Conservation (phyloP, 23 tunicate species). For the Oikopleura vanhoeffeni region DNA sequence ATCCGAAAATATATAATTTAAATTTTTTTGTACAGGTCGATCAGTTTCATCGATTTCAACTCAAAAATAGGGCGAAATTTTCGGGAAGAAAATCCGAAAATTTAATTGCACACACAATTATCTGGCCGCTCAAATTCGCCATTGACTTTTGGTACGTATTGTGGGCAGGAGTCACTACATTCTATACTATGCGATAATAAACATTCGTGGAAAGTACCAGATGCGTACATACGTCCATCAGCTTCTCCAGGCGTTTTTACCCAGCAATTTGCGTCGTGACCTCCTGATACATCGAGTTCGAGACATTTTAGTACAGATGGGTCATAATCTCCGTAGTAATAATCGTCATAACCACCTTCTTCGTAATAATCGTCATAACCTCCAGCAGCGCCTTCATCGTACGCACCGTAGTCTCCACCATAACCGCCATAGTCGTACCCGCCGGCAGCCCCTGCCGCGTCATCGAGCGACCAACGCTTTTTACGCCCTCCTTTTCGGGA, state of each 20-base stretch:
- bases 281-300: neutral
- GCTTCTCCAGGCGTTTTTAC: slow-evolving; percentile 76
- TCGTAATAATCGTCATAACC: neutral
- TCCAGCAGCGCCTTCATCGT: neutral
- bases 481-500: neutral
- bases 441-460: neutral
- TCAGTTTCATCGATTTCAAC: no score
- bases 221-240: slow-evolving; percentile 63
- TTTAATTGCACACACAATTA: slow-evolving; percentile 34
- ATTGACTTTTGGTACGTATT: slow-evolving; percentile 50
- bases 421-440: neutral
- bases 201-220: slow-evolving; percentile 84
- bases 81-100: no score
- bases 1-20: no score
- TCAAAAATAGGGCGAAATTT: no score
- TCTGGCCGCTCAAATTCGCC: slow-evolving; percentile 63
- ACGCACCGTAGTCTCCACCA: neutral
- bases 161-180: slow-evolving; percentile 73
- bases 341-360: neutral
- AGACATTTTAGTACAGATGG: neutral
- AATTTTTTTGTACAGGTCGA: no score
- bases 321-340: slow-evolving; percentile 3
- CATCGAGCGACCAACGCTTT: neutral
- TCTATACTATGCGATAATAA: slow-evolving; percentile 40
- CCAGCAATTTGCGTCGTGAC: slow-evolving; percentile 15